phyloP scores from a whole-genome alignment of 2,888 invertebrate genomes.

The Ecliptopera silaceata region DNA sequence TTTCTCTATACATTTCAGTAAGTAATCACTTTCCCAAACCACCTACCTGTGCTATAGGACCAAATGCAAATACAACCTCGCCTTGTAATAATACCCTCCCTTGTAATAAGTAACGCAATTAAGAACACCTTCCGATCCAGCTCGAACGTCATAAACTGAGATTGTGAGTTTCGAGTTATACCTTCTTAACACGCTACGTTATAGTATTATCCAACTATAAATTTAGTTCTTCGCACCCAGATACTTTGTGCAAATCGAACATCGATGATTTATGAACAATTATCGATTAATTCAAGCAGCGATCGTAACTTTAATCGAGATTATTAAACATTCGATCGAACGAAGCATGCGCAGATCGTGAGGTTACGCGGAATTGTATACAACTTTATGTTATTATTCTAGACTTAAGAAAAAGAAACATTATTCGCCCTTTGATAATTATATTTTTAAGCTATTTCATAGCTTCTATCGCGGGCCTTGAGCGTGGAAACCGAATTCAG shows the following conservation, averaged over 20 bases:
- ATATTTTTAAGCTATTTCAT: no score
- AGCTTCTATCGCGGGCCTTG: no score
- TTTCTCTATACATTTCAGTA: no score
- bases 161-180: conserved; percentile 71
- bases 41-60: neutral
- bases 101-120: conserved; percentile 65
- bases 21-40: no score
- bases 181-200: conserved; percentile 71
- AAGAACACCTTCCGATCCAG: conserved; percentile 52
- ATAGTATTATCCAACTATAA: conserved; percentile 70
- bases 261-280: conserved; percentile 82
- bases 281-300: conserved; percentile 84
- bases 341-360: conserved; percentile 62
- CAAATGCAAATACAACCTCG: conserved; percentile 31
- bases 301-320: conserved; percentile 78
- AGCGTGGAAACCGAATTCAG: no score
- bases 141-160: conserved; percentile 70
- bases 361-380: conserved; percentile 43
- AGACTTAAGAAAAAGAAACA: no score
- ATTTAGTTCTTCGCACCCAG: conserved; percentile 80
- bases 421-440: no score
- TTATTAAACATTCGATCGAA: conserved; percentile 68
- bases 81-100: conserved; percentile 44
- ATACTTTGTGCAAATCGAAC: conserved; percentile 79
- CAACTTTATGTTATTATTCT: neutral